phyloP scores from a whole-genome alignment of 1,140 invertebrate species.

The Dolichoris vasculosae region DNA sequence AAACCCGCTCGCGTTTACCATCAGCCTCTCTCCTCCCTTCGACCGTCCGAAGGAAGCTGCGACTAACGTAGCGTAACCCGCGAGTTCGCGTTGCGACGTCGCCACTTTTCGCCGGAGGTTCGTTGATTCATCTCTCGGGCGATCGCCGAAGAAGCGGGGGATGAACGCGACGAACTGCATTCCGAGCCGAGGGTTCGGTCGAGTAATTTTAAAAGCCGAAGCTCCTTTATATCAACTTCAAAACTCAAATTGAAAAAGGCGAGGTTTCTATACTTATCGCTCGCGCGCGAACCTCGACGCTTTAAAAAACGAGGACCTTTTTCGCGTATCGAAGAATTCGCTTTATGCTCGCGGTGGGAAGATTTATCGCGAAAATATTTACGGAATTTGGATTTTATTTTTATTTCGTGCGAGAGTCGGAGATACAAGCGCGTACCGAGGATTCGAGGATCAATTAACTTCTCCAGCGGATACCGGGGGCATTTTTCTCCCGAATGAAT shows the following conservation, averaged over 20 bases:
- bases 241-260: too few relatives aligned
- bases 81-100: too few relatives aligned
- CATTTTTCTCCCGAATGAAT: neutral
- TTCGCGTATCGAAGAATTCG: neutral
- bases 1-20: slow-evolving; percentile 46
- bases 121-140: slow-evolving; percentile 52
- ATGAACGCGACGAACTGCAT: neutral
- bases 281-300: too few relatives aligned
- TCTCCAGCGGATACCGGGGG: too few relatives aligned
- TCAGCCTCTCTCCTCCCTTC: neutral
- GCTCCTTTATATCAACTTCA: too few relatives aligned
- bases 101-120: slow-evolving; percentile 39
- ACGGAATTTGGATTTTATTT: neutral
- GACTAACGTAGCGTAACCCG: slow-evolving; percentile 39
- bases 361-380: neutral
- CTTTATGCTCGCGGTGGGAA: neutral
- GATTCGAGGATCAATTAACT: slow-evolving; percentile 1
- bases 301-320: too few relatives aligned
- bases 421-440: neutral
- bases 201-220: too few relatives aligned
- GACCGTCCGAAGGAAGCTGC: slow-evolving; percentile 8
- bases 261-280: too few relatives aligned
- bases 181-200: neutral
- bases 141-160: neutral
- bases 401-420: neutral